Percentiles rank a stretch among this genome's conserved stretches.
Evolutionary conservation across 2,113 vertebrate species (phyloP).

Genomic region (human): GRCh38 chr16:86211001-86211500

Average conservation of each 20-base stretch:
- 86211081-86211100: conserved; percentile 65
- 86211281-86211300: not conserved
- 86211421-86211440: too few species aligned
- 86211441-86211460: not conserved
- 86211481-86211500: not conserved
- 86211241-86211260: not conserved
- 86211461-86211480: not conserved
- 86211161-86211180: conserved; percentile 37
- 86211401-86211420: too few species aligned
- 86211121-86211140: conserved; percentile 36
- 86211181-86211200: conserved; percentile 38
- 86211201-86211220: conserved; percentile 30
- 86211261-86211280: not conserved
- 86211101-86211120: conserved; percentile 63
- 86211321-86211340: not conserved
- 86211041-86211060: conserved; percentile 31
- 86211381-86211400: not conserved
- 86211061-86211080: conserved; percentile 44
- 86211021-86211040: not conserved
- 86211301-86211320: not conserved
- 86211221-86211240: not conserved
- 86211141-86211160: not conserved
- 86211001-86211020: not conserved
- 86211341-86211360: not conserved
- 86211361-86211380: rapidly evolving